A percentile compares a stretch with the other conserved stretches of the same genome.
Conservation (phyloP, 2,888 invertebrate species). For the Spilarctia lutea region DNA sequence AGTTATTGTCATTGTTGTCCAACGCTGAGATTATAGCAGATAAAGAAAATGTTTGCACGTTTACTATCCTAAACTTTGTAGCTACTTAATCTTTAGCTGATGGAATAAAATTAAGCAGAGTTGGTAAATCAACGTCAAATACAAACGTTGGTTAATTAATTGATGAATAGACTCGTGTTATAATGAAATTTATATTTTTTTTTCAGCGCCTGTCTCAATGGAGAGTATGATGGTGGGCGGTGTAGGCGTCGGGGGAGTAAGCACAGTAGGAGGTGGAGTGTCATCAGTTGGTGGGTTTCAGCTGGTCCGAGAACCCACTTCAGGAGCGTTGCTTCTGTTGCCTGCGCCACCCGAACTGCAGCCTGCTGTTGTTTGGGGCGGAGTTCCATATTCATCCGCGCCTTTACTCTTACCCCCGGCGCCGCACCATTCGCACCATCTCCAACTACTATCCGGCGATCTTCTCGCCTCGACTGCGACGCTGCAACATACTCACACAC, state of each 20-base stretch:
- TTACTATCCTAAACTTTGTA: neutral
- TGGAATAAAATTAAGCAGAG: neutral
- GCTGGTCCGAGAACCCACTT: constrained; percentile 94
- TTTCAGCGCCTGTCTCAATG: constrained; percentile 90
- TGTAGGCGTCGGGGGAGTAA: constrained; percentile 89
- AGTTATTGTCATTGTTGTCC: neutral
- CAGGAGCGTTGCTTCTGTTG: constrained; percentile 93
- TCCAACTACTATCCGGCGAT: constrained; percentile 89
- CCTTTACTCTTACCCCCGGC: constrained; percentile 77
- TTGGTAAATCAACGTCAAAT: neutral
- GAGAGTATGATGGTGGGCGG: constrained; percentile 91
- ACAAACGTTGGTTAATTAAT: neutral
- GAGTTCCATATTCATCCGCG: constrained; percentile 84
- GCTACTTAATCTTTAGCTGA: neutral
- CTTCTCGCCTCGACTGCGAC: constrained; percentile 89
- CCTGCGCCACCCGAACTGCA: constrained; percentile 91
- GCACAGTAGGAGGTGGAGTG: constrained; percentile 87
- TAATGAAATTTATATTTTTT: constrained; percentile 20
- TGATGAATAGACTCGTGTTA: neutral
- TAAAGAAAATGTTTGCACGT: too few relatives aligned
- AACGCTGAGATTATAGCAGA: neutral
- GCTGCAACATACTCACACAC: constrained; percentile 89
- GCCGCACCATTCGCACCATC: constrained; percentile 88
- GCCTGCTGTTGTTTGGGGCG: constrained; percentile 92
- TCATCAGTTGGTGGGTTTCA: constrained; percentile 93